Percentiles rank a stretch among this genome's conserved stretches.
Evolutionary conservation across 1,140 invertebrate genomes (phyloP).

Genomic region (Ephestia elutella): DNA sequence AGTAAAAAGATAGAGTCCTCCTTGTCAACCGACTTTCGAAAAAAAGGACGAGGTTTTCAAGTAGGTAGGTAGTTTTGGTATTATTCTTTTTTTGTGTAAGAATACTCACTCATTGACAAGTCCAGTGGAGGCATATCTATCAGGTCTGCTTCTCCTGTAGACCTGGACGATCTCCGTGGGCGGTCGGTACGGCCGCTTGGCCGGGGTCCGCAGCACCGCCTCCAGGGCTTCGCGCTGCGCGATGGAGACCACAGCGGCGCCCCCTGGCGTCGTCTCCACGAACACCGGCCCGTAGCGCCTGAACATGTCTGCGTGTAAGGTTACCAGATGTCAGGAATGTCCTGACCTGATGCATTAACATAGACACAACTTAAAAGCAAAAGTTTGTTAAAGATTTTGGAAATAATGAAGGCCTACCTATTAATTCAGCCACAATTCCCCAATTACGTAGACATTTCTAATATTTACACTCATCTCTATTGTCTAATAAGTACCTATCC

Average conservation of each 20-base stretch:
- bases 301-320: slow-evolving; percentile 78
- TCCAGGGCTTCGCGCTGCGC: slow-evolving; percentile 85
- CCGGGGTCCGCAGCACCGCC: slow-evolving; percentile 80
- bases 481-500: too few species aligned
- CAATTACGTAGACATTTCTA: too few species aligned
- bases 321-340: background rate
- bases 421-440: too few species aligned
- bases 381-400: background rate
- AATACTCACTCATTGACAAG: slow-evolving; percentile 83
- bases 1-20: too few species aligned
- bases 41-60: too few species aligned
- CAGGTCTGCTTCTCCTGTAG: slow-evolving; percentile 83
- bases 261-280: slow-evolving; percentile 84
- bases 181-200: slow-evolving; percentile 85
- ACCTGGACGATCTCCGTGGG: slow-evolving; percentile 87
- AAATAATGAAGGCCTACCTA: too few species aligned
- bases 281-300: slow-evolving; percentile 83
- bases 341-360: background rate
- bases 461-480: too few species aligned
- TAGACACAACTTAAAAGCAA: background rate
- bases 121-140: slow-evolving; percentile 86
- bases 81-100: too few species aligned
- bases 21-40: too few species aligned
- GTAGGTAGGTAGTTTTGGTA: too few species aligned
- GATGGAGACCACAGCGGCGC: slow-evolving; percentile 84